Base-by-base conservation (phyloP, 2,888 invertebrate species). In the Eumacrocentrus americanus region DNA sequence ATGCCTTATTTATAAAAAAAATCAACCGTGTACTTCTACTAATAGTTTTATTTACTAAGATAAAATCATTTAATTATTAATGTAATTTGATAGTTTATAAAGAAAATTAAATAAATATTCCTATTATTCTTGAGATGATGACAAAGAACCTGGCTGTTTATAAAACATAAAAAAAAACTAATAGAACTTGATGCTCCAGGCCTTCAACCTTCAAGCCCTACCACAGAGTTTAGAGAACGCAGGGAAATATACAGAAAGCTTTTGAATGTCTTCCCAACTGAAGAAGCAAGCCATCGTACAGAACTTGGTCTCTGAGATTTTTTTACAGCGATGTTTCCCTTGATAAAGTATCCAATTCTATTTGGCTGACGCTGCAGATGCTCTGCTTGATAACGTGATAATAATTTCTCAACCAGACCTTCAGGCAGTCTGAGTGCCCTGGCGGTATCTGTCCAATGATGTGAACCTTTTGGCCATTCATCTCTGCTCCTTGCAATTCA, bases 361-460 rank as follows among this genome's bases (percentile, higher is more conserved):
- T 75, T 72, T 92, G 93, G 0, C 77, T 80, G 1, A 95, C 81
- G 18, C 82, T 74, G 0, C 82, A 85, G 5, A 87, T 84, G 69
- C 89, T 90, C 77, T 91, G 85, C 69, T 92, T 91, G 53, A 95
- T 88, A 58, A 95, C 94, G 46, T 90, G 89, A 74, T 95, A 94
- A 79, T 93, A 95, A 81, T 98, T 98, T 67, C 94, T 88, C 3
- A 96, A 95, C 95, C 97, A 98, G 3, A 95, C 91, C 83, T 95
- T 94, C 34, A 97, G 82, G 74, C 97, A 97, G 79, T 95, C 95
- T 0, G 91, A 89, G 75, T 93, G 92, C 2, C 97, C 96, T 0
- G 98, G 97, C 0, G 96, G 96, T 71, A 98, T 96, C 78, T 98
- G 98, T 56, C 89, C 96, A 55, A 98, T 91, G n/a, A 98, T 91